Conservation (phyloP, 1,140 invertebrate species). For the Charaxes varanes region DNA sequence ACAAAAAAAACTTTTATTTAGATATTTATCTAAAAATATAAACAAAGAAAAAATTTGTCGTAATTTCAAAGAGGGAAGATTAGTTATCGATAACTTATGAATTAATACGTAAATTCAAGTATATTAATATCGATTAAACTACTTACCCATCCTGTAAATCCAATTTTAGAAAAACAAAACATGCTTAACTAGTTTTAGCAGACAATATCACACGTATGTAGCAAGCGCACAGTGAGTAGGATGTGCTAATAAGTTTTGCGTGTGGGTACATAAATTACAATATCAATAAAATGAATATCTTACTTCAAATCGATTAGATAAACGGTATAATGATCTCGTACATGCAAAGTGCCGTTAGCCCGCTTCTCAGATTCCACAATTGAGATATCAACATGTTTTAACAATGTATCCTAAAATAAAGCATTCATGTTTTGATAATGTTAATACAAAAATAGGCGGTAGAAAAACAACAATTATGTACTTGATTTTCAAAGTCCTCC, state of each 20-base stretch:
- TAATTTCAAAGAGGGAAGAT: no score
- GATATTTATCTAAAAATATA: no score
- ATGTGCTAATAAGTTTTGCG: slow-evolving; percentile 6
- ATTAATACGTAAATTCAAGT: no score
- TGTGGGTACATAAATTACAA: slow-evolving; percentile 15
- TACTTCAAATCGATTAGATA: slow-evolving; percentile 90
- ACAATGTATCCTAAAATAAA: slow-evolving; percentile 79
- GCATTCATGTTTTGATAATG: slow-evolving; percentile 26
- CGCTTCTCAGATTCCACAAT: slow-evolving; percentile 90
- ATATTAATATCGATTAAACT: no score
- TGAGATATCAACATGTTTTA: slow-evolving; percentile 87
- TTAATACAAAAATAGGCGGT: slow-evolving; percentile 45
- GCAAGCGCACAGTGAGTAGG: no score
- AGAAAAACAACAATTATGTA: slow-evolving; percentile 31
- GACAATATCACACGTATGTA: no score
- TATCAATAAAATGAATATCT: slow-evolving; percentile 43
- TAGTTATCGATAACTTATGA: no score
- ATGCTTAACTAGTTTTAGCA: no score
- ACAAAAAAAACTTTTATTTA: no score
- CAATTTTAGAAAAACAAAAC: no score
- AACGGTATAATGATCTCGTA: slow-evolving; percentile 88
- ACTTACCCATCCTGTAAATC: no score
- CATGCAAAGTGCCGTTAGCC: slow-evolving; percentile 84
- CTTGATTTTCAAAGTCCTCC: slow-evolving; percentile 55
- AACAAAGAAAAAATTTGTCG: no score